phyloP scores from a whole-genome alignment of 2,113 vertebrate genomes.

The Gracilinanus agilis region DNA sequence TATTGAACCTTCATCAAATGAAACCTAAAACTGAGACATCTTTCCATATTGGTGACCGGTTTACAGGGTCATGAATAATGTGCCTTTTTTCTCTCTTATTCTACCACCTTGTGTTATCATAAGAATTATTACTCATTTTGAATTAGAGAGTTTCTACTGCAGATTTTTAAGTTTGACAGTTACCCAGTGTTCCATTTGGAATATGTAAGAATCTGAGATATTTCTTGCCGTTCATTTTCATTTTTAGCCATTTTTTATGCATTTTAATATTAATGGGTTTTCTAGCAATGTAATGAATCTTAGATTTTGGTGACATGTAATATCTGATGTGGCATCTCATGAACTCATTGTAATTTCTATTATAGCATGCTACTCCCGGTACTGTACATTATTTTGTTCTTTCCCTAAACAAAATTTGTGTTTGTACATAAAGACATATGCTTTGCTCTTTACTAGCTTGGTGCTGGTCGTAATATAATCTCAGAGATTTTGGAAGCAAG shows the following conservation, averaged over 20 bases:
- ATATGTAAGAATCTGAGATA: slow-evolving; percentile 49
- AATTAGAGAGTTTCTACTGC: background rate
- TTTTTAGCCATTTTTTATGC: slow-evolving; percentile 66
- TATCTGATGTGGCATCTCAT: slow-evolving; percentile 47
- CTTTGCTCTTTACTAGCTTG: slow-evolving; percentile 49
- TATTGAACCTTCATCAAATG: slow-evolving; percentile 29
- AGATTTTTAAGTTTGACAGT: slow-evolving; percentile 50
- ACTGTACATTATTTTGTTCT: slow-evolving; percentile 40
- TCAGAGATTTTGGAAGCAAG: background rate
- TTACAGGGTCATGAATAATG: background rate
- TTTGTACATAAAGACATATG: slow-evolving; percentile 11
- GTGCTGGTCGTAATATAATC: slow-evolving; percentile 57
- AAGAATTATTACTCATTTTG: background rate
- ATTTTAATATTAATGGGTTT: slow-evolving; percentile 68
- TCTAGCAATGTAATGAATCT: slow-evolving; percentile 44
- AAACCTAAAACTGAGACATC: background rate
- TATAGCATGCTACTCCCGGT: background rate
- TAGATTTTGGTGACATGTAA: background rate
- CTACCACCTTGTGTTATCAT: slow-evolving; percentile 38
- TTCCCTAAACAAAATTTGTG: background rate
- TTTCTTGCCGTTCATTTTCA: slow-evolving; percentile 72
- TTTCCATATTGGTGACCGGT: background rate
- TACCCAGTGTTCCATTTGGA: slow-evolving; percentile 45
- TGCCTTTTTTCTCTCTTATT: slow-evolving; percentile 25
- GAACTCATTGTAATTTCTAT: slow-evolving; percentile 35